Evolutionary conservation across 2,113 vertebrate genomes (phyloP).

Genomic region (Microtus ochrogaster): DNA sequence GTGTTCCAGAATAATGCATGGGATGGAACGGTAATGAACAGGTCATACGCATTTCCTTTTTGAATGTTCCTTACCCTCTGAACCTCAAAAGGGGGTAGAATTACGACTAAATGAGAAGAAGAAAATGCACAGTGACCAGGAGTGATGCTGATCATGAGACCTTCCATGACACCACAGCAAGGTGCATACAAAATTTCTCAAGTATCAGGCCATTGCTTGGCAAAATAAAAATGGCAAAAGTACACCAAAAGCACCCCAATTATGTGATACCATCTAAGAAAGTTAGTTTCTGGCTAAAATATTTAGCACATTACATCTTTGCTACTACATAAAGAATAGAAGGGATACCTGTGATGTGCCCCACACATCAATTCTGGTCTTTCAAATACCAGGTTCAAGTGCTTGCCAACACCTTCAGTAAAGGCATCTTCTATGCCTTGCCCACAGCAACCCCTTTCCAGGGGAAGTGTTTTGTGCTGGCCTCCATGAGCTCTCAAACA

Average conservation of each 20-base stretch:
- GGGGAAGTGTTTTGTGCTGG: neutral
- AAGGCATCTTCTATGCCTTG: neutral
- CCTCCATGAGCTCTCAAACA: constrained; percentile 32
- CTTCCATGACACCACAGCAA: neutral
- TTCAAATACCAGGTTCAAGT: neutral
- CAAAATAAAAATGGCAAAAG: neutral
- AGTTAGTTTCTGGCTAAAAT: constrained; percentile 33
- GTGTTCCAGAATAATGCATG: neutral
- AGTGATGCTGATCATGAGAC: neutral
- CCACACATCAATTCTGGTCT: neutral
- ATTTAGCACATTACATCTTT: neutral
- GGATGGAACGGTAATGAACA: neutral
- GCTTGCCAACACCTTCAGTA: neutral
- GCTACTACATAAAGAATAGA: constrained; percentile 11
- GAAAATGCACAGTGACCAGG: neutral
- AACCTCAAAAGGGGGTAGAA: constrained; percentile 11
- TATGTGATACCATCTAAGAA: neutral
- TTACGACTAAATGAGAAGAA: constrained; percentile 26
- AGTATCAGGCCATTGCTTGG: neutral
- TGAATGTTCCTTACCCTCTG: neutral
- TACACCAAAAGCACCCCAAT: neutral
- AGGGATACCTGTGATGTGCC: neutral
- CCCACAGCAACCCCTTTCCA: neutral
- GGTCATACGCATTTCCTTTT: neutral
- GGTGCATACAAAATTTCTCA: neutral